Evolutionary conservation across 1,140 invertebrate species (phyloP), one percentile per base, ranked within the genome.

Genomic region (Drosophila leontia): DNA sequence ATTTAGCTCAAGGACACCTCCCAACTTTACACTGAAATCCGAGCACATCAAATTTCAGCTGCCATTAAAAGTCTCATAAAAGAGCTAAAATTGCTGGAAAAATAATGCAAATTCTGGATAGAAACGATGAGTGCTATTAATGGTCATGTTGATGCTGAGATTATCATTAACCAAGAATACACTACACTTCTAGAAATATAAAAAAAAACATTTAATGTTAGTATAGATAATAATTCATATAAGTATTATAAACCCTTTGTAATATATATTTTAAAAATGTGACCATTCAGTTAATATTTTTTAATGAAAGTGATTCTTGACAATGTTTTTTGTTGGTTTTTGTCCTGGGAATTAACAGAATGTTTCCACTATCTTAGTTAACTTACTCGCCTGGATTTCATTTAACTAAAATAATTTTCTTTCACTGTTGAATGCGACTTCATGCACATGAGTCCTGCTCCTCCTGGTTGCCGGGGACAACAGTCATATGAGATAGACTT

Each of bases 1-100:
- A 76, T 75, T 67, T 71, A 71, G 71, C 81, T 67, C 57, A 76
- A 85, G 77, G 82, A 80, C 81, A 80, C 23, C 39, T 48, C 13
- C 56, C 41, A 75, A 57, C 41, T 65, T 62, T 61, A 29, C 56
- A 70, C 47, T 32, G 29, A 72, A 71, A 87, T 50, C 44, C 55
- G 34, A 45, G 42, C 39, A 67, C 84, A 78, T 86, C 61, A 83
- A 87, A 62, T 86, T 86, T 86, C 84, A 77, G 59, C 75, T 72
- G 67, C 57, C 84, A 86, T 86, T 83, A 86, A 87, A 87, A 88
- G 44, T 37, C 50, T 23, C 59, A 86, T 86, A 82, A 82, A 86
- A 35, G 48, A 68, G 67, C 47, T 35, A 62, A 65, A 77, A 76
- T 39, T 42, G 51, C 26, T 29, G 19, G 13, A 68, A 41, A 41